Percentiles rank a stretch among this genome's conserved stretches.
Evolutionary conservation across 64 coral and sea anemone species (phyloP).

Genomic region (Montipora efflorescens): DNA sequence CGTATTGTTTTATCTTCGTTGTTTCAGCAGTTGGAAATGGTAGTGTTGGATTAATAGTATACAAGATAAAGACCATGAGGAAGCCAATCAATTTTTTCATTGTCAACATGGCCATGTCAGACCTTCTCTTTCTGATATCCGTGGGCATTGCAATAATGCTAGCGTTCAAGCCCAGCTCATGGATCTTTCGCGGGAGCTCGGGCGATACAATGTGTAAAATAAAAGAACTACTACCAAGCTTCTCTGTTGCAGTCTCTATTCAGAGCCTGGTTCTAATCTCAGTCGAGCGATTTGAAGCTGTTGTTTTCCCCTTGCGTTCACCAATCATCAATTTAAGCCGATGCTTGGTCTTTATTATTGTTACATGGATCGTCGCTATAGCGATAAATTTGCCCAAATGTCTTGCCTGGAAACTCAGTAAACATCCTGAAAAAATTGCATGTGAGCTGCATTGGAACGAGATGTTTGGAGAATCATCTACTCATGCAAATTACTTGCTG

Average conservation of each 20-base stretch:
- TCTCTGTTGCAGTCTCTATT: background rate
- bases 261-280: background rate
- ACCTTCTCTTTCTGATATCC: background rate
- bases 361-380: background rate
- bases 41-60: background rate
- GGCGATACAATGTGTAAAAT: background rate
- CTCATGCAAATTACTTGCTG: background rate
- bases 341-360: background rate
- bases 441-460: background rate
- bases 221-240: background rate
- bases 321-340: background rate
- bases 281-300: background rate
- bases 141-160: background rate
- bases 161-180: background rate
- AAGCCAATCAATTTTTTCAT: background rate
- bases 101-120: background rate
- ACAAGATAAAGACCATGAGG: background rate
- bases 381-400: background rate
- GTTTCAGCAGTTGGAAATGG: background rate
- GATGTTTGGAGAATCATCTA: background rate
- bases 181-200: background rate
- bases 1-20: background rate
- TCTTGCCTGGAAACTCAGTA: background rate
- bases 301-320: background rate
- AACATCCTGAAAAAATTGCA: no score